Conservation (phyloP, 1,140 invertebrate genomes). For the Bombus haemorrhoidalis region DNA sequence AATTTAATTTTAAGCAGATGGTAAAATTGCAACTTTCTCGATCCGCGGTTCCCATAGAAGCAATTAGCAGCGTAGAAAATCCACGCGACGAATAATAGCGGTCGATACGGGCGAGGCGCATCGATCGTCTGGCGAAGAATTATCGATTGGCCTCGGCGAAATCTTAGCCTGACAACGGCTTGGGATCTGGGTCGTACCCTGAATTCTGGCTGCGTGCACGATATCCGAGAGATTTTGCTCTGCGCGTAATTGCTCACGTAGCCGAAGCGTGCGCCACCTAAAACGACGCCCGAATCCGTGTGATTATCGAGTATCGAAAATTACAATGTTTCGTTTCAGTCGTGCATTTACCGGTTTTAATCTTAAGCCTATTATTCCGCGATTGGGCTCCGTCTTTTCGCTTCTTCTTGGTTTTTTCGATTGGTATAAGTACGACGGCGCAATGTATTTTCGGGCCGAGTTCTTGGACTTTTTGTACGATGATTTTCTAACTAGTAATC, state of each 20-base stretch:
- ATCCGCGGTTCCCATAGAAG: slow-evolving; percentile 23
- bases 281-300: slow-evolving; percentile 54
- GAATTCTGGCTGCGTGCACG: slow-evolving; percentile 70
- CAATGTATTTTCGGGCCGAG: background rate
- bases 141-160: slow-evolving; percentile 72
- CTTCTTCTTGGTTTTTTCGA: background rate
- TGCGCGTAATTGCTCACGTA: slow-evolving; percentile 63
- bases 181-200: slow-evolving; percentile 78
- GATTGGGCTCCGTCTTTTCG: background rate
- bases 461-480: background rate
- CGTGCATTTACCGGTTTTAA: slow-evolving; percentile 53
- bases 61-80: slow-evolving; percentile 60
- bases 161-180: slow-evolving; percentile 55
- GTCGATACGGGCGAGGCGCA: slow-evolving; percentile 65
- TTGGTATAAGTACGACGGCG: background rate
- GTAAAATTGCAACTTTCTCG: slow-evolving; percentile 31
- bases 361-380: slow-evolving; percentile 28
- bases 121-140: slow-evolving; percentile 71
- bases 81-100: slow-evolving; percentile 54
- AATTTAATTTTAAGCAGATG: no score
- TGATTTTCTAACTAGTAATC: no score
- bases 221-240: slow-evolving; percentile 36
- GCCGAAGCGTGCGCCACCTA: slow-evolving; percentile 45
- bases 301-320: slow-evolving; percentile 67
- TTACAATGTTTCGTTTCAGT: slow-evolving; percentile 49